phyloP scores from a whole-genome alignment of 2,888 invertebrate genomes.

The Acronicta alni region DNA sequence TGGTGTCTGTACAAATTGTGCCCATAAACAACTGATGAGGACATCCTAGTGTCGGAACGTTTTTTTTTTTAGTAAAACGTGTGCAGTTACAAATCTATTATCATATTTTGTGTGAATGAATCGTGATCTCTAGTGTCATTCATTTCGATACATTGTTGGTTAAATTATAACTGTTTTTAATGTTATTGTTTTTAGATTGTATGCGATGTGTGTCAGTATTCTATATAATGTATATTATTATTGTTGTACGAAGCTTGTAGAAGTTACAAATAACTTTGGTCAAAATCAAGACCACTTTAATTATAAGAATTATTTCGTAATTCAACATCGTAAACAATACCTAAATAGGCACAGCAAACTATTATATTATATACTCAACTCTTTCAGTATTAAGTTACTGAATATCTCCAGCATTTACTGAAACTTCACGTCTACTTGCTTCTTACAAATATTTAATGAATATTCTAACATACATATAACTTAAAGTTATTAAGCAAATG shows the following conservation, averaged over 20 bases:
- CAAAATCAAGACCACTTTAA: neutral
- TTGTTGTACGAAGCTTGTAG: conserved; percentile 15
- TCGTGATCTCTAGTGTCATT: conserved; percentile 67
- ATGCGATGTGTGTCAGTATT: conserved; percentile 59
- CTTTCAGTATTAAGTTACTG: conserved; percentile 12
- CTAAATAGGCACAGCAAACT: too few species aligned
- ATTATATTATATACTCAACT: too few species aligned
- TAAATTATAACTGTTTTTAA: conserved; percentile 66
- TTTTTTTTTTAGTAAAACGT: neutral
- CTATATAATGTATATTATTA: conserved; percentile 28
- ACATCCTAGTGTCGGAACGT: neutral
- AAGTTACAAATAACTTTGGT: neutral
- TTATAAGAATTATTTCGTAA: neutral
- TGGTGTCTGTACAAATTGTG: neutral
- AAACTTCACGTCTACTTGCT: neutral
- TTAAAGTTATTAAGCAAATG: too few species aligned
- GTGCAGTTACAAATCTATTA: conserved; percentile 22
- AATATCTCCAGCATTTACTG: conserved; percentile 29
- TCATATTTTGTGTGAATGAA: conserved; percentile 30
- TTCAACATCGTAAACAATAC: too few species aligned
- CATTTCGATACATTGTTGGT: conserved; percentile 57
- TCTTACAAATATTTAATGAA: conserved; percentile 3
- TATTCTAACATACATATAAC: too few species aligned
- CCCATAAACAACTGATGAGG: neutral
- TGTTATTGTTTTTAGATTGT: conserved; percentile 64